Percentiles rank a stretch among this genome's conserved stretches.
Evolutionary conservation across 2,113 vertebrate species (phyloP).

Genomic region (Otolemur garnettii): DNA sequence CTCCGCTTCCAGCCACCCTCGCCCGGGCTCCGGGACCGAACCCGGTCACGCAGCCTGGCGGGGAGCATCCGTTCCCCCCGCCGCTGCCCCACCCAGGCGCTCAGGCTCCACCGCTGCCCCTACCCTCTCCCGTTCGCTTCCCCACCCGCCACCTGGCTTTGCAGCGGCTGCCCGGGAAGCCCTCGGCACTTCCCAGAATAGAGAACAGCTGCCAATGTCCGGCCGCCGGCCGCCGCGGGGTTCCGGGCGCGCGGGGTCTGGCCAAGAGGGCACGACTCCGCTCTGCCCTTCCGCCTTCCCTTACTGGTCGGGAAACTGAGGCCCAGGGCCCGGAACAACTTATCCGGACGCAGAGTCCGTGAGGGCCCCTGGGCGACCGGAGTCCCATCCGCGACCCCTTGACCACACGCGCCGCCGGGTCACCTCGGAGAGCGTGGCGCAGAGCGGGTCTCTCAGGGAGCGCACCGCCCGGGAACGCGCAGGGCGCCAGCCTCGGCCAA

Average conservation of each 20-base stretch:
- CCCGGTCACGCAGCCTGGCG: neutral
- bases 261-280: neutral
- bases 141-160: constrained; percentile 65
- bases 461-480: constrained; percentile 62
- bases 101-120: neutral
- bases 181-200: constrained; percentile 53
- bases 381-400: neutral
- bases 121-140: neutral
- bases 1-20: neutral
- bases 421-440: neutral
- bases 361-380: neutral
- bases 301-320: constrained; percentile 67
- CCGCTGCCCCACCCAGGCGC: neutral
- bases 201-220: constrained; percentile 50
- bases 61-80: neutral
- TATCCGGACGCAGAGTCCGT: neutral
- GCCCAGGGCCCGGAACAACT: neutral
- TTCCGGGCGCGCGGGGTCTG: neutral
- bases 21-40: neutral
- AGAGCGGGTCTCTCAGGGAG: neutral
- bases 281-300: constrained; percentile 16
- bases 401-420: neutral
- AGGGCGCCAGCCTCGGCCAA: constrained; percentile 28
- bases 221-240: constrained; percentile 14
- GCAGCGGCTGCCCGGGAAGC: constrained; percentile 36